Percentiles rank a stretch among this genome's conserved stretches.
Evolutionary conservation across 2,113 vertebrate species (phyloP).

Genomic region (Gadus chalcogrammus): DNA sequence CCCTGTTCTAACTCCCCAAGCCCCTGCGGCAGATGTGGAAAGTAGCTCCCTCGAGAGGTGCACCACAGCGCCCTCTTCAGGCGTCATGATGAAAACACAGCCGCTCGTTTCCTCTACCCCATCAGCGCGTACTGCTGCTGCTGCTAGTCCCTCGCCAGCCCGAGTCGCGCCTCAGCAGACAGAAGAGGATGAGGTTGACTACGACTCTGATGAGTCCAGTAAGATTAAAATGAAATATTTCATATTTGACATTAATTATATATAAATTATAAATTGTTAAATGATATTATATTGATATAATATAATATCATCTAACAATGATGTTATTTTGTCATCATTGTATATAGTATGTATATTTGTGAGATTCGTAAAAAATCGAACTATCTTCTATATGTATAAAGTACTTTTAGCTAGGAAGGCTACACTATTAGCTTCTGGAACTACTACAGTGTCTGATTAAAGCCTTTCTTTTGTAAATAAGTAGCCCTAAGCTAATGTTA

Average conservation of each 20-base stretch:
- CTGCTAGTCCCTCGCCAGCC: slow-evolving; percentile 21
- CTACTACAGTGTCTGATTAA: no score
- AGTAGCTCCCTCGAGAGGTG: slow-evolving; percentile 29
- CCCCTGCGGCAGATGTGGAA: slow-evolving; percentile 15
- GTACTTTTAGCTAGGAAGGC: no score
- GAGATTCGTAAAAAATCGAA: no score
- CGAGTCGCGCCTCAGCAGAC: slow-evolving; percentile 50
- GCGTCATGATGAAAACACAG: slow-evolving; percentile 70
- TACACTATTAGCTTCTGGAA: no score
- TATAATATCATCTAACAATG: no score
- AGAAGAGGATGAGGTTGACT: slow-evolving; percentile 83
- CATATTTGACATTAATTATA: background rate
- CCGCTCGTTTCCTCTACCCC: slow-evolving; percentile 29
- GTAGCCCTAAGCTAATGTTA: no score
- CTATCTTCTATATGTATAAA: no score
- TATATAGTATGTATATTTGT: no score
- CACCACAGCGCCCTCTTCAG: slow-evolving; percentile 45
- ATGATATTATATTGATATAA: no score
- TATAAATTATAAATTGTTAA: no score
- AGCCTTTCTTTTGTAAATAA: no score
- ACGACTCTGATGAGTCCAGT: slow-evolving; percentile 93
- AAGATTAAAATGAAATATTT: slow-evolving; percentile 46
- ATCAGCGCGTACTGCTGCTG: slow-evolving; percentile 20
- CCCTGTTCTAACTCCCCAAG: background rate
- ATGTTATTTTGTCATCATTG: no score